phyloP scores from a whole-genome alignment of 1,140 invertebrate species.

The Homalodisca vitripennis region DNA sequence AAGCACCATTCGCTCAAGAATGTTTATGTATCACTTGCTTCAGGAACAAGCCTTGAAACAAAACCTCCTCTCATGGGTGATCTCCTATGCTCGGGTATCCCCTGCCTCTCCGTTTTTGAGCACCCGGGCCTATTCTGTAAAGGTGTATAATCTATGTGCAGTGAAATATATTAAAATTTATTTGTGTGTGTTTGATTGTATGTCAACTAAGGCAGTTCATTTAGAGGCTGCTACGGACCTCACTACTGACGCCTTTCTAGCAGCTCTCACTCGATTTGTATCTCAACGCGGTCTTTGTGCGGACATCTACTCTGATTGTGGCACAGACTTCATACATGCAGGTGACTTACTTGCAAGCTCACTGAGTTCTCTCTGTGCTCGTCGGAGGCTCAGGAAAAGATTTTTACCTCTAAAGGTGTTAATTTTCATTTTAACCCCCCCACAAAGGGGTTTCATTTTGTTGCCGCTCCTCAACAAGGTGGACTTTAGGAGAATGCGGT shows the following conservation, averaged over 20 bases:
- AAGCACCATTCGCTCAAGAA: background rate
- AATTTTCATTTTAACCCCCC: constrained; percentile 49
- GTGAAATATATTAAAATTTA: constrained; percentile 45
- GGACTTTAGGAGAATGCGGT: constrained; percentile 47
- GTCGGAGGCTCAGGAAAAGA: background rate
- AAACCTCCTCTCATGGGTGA: background rate
- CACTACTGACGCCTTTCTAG: constrained; percentile 46
- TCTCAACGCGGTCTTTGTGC: constrained; percentile 41
- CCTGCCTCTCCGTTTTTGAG: background rate
- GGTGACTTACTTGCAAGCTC: background rate
- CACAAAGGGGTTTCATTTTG: too few species aligned
- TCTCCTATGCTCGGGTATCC: background rate
- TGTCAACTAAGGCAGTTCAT: constrained; percentile 47
- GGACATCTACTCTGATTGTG: constrained; percentile 19
- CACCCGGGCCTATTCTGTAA: background rate
- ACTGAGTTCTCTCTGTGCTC: background rate
- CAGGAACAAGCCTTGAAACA: background rate
- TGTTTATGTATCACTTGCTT: background rate
- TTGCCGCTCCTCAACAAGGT: constrained; percentile 45
- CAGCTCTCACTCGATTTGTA: constrained; percentile 46
- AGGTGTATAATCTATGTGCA: constrained; percentile 23
- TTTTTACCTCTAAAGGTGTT: constrained; percentile 35
- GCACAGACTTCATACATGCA: constrained; percentile 1
- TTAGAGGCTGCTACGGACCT: constrained; percentile 48
- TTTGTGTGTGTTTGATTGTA: constrained; percentile 49